Conservation (phyloP, 2,888 invertebrate genomes). For the Mesorhabditis sp. region DNA sequence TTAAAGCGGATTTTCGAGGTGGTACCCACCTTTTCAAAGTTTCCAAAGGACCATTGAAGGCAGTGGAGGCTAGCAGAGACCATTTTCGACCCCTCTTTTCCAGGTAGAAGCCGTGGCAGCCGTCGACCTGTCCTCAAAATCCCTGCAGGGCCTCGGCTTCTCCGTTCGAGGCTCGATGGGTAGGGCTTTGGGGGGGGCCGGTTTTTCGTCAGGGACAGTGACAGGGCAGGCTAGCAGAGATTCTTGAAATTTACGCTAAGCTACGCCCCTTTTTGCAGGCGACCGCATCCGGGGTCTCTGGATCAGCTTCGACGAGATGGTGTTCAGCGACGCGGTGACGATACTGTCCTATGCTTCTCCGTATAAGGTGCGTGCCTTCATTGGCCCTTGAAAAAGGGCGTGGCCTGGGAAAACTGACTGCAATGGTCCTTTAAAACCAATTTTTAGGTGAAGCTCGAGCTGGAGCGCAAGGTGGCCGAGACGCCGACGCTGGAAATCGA, state of each 20-base stretch:
- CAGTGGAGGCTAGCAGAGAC: too few relatives aligned
- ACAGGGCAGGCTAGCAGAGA: too few relatives aligned
- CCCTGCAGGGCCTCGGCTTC: constrained; percentile 41
- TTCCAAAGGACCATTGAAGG: too few relatives aligned
- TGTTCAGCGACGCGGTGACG: constrained; percentile 82
- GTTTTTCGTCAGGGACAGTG: constrained; percentile 62
- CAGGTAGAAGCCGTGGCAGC: constrained; percentile 35
- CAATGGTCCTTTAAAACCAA: background rate
- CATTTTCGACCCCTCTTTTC: background rate
- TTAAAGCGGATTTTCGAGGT: too few relatives aligned
- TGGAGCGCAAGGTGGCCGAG: constrained; percentile 33
- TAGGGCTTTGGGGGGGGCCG: too few relatives aligned
- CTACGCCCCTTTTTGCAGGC: constrained; percentile 65
- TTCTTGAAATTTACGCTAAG: background rate
- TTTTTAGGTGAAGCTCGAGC: constrained; percentile 34
- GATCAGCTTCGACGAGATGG: constrained; percentile 81
- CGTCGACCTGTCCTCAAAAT: constrained; percentile 32
- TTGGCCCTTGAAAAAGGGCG: background rate
- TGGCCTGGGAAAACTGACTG: background rate
- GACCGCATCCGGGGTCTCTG: constrained; percentile 82
- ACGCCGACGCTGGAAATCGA: constrained; percentile 4
- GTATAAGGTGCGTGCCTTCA: constrained; percentile 69
- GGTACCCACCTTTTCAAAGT: too few relatives aligned
- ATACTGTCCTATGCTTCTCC: constrained; percentile 86
- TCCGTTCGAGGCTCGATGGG: constrained; percentile 21